Percentiles rank a stretch among this genome's conserved stretches.
Evolutionary conservation across 1,140 invertebrate genomes (phyloP).

Genomic region (Pogonognathellus flavescens): DNA sequence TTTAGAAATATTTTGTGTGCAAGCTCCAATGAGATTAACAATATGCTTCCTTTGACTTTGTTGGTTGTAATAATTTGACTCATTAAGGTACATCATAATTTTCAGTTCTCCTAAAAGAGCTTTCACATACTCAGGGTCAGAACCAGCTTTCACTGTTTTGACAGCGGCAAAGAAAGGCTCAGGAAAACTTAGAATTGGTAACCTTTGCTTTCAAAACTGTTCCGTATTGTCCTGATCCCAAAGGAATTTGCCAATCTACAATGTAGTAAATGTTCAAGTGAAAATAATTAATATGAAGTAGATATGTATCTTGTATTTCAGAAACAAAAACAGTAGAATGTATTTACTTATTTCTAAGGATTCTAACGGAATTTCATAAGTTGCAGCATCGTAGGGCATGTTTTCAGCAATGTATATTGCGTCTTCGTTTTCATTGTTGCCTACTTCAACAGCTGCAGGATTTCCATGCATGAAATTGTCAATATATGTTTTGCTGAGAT

Average conservation of each 20-base stretch:
- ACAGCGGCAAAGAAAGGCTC: background rate
- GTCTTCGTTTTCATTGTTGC: background rate
- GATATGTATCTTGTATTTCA: no score
- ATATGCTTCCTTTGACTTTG: background rate
- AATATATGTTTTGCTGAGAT: background rate
- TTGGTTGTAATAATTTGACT: background rate
- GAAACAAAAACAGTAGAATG: no score
- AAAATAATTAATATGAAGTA: no score
- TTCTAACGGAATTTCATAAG: background rate
- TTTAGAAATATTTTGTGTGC: background rate
- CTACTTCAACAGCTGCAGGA: background rate
- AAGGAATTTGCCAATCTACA: background rate
- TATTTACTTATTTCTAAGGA: conserved; percentile 2
- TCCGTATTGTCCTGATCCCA: background rate
- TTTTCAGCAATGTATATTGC: background rate
- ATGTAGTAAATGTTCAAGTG: no score
- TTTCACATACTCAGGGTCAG: background rate
- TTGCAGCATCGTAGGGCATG: background rate
- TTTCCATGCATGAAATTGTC: background rate
- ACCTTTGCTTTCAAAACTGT: conserved; percentile 20
- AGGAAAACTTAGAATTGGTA: background rate
- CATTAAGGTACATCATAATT: conserved; percentile 28
- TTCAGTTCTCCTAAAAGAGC: conserved; percentile 9
- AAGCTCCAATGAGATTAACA: conserved; percentile 1
- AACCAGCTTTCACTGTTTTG: background rate